These are phyloP conservation scores for Caradrina clavipalpis DNA, from an alignment of 2,888 invertebrate species.

Conservation along the genomic window DNA sequence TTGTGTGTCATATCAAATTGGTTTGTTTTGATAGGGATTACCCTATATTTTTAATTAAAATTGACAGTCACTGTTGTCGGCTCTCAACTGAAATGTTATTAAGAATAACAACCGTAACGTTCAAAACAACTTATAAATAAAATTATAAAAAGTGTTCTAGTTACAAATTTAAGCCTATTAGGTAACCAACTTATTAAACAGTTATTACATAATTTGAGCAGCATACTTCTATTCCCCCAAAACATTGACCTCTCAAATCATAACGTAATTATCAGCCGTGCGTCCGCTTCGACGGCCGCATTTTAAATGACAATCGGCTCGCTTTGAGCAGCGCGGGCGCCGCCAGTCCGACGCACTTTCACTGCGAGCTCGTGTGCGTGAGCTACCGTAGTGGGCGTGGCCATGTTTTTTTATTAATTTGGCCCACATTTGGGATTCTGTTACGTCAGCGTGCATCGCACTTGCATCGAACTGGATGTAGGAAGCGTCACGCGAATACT, in stretches of 20 bases:
- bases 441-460: constrained; percentile 82
- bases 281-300: constrained; percentile 64
- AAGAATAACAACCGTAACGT: neutral
- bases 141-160: neutral
- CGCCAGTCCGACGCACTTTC: constrained; percentile 79
- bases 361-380: constrained; percentile 75
- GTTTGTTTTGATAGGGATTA: neutral
- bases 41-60: neutral
- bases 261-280: constrained; percentile 64
- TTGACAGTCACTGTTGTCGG: neutral
- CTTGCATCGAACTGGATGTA: constrained; percentile 75
- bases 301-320: constrained; percentile 71
- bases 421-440: constrained; percentile 85
- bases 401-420: constrained; percentile 83
- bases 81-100: neutral
- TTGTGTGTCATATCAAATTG: constrained; percentile 15
- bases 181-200: constrained; percentile 35
- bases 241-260: constrained; percentile 65
- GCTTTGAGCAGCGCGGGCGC: constrained; percentile 63
- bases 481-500: constrained; percentile 72
- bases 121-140: constrained; percentile 11
- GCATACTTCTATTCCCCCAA: constrained; percentile 57
- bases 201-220: constrained; percentile 47
- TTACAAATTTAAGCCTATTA: constrained; percentile 31
- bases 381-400: constrained; percentile 74